These are phyloP conservation scores for Omphaloscelis lunosa DNA, from an alignment of 2,888 invertebrate genomes.

Conservation along the genomic window DNA sequence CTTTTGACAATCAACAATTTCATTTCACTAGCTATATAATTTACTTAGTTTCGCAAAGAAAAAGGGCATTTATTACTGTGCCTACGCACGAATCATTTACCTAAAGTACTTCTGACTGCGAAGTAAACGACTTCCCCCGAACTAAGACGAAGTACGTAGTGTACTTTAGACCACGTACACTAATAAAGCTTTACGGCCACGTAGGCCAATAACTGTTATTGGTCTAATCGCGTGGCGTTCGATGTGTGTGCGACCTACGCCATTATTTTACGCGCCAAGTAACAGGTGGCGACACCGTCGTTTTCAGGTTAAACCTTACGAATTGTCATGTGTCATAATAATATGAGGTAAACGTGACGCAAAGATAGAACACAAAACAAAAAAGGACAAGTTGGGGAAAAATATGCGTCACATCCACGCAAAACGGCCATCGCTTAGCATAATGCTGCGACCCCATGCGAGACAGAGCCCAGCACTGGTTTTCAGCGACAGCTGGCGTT, in stretches of 20 bases:
- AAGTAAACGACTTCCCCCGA: conserved; percentile 32
- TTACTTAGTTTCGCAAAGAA: conserved; percentile 15
- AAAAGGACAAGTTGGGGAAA: too few relatives aligned
- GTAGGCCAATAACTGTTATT: conserved; percentile 49
- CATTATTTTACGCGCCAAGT: conserved; percentile 41
- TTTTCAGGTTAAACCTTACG: neutral
- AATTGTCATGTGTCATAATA: neutral
- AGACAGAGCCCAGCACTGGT: too few relatives aligned
- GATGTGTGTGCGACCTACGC: conserved; percentile 29
- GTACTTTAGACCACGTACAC: conserved; percentile 28
- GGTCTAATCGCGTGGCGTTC: conserved; percentile 33
- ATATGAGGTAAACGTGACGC: too few relatives aligned
- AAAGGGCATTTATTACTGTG: conserved; percentile 46
- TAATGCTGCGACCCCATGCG: too few relatives aligned
- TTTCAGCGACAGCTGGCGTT: too few relatives aligned
- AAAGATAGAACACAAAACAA: too few relatives aligned
- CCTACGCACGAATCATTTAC: conserved; percentile 45
- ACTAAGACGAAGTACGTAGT: conserved; percentile 26
- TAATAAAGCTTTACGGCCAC: conserved; percentile 59
- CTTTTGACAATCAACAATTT: neutral
- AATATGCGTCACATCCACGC: too few relatives aligned
- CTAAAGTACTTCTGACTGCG: conserved; percentile 15
- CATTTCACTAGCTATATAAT: neutral
- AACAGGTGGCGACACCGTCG: conserved; percentile 61
- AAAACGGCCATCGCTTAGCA: too few relatives aligned